These are phyloP conservation scores for Corythoichthys haematopterus DNA, from an alignment of 2,113 vertebrate species.

Conservation along the genomic window DNA sequence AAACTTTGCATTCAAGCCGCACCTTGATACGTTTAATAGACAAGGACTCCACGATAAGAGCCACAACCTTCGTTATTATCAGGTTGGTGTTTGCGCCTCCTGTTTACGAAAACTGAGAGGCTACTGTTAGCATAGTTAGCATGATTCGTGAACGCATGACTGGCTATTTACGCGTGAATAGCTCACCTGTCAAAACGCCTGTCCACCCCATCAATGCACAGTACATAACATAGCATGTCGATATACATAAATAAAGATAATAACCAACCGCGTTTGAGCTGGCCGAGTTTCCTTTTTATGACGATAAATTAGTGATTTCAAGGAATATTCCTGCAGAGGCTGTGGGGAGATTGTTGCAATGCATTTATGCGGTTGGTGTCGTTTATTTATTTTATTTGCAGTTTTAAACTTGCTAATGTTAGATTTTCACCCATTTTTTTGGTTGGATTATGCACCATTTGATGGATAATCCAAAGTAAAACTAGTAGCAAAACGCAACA, in stretches of 20 bases:
- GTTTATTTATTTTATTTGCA: no score
- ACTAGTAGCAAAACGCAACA: no score
- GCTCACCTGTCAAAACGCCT: not conserved
- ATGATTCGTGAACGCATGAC: slow-evolving; percentile 4
- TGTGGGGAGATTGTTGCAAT: not conserved
- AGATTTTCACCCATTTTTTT: no score
- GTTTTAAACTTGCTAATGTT: no score
- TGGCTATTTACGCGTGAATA: not conserved
- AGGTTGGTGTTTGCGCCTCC: slow-evolving; percentile 50
- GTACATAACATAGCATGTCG: not conserved
- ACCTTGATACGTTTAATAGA: slow-evolving; percentile 17
- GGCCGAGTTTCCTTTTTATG: not conserved
- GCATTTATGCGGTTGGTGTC: no score
- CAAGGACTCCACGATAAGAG: slow-evolving; percentile 67
- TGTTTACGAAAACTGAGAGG: slow-evolving; percentile 6
- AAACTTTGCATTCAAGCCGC: slow-evolving; percentile 9
- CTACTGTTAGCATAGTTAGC: slow-evolving; percentile 26
- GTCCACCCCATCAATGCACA: not conserved
- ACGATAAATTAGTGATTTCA: not conserved
- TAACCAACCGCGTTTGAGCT: not conserved
- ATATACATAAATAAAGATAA: not conserved
- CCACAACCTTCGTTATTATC: slow-evolving; percentile 71
- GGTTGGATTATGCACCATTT: no score
- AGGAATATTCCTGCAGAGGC: no score
- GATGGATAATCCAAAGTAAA: no score